These are phyloP conservation scores for Perizoma affinitatum DNA, from an alignment of 2,888 invertebrate genomes.

Conservation along the genomic window DNA sequence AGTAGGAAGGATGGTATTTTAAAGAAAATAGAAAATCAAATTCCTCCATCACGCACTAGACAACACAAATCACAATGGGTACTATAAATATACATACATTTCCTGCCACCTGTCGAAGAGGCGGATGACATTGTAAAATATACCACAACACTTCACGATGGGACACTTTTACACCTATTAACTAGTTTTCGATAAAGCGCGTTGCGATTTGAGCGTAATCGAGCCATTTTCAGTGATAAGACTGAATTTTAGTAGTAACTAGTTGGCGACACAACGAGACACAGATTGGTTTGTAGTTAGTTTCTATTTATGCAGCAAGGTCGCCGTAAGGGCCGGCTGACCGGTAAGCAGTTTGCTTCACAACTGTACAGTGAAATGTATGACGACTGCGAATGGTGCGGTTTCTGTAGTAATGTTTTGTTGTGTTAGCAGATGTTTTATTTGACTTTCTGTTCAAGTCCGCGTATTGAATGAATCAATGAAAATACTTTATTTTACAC, in stretches of 20 bases:
- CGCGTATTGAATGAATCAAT: no score
- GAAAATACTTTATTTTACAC: no score
- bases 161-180: slow-evolving; percentile 64
- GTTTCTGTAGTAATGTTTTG: no score
- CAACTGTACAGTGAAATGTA: slow-evolving; percentile 32
- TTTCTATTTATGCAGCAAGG: slow-evolving; percentile 75
- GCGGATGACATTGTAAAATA: slow-evolving; percentile 76
- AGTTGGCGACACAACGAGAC: slow-evolving; percentile 69
- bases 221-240: slow-evolving; percentile 82
- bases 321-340: slow-evolving; percentile 66
- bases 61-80: slow-evolving; percentile 30
- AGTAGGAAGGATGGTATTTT: no score
- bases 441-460: no score
- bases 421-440: background rate
- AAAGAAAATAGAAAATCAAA: slow-evolving; percentile 14
- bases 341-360: slow-evolving; percentile 46
- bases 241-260: slow-evolving; percentile 57
- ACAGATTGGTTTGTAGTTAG: slow-evolving; percentile 23
- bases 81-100: slow-evolving; percentile 73
- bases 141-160: slow-evolving; percentile 59
- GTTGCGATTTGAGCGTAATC: slow-evolving; percentile 71
- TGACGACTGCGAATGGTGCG: no score
- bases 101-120: slow-evolving; percentile 66
- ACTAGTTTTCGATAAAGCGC: slow-evolving; percentile 64
- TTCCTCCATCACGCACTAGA: slow-evolving; percentile 32